Conservation (phyloP, 2,797 vertebrate species). For the Amblyraja radiata region DNA sequence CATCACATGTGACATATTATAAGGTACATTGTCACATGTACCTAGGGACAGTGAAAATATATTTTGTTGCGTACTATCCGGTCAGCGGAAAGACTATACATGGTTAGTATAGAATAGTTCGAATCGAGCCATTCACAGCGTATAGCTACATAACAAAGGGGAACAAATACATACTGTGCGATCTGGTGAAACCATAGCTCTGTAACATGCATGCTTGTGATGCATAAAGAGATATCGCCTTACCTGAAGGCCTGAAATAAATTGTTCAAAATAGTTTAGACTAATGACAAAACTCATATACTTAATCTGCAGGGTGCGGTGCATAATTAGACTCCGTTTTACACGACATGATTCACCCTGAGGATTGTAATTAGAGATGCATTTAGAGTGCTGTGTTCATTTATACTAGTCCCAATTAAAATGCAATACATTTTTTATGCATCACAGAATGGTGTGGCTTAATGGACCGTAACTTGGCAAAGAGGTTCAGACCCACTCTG, state of each 20-base stretch:
- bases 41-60: too few species aligned
- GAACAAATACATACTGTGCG: too few species aligned
- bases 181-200: background rate
- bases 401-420: background rate
- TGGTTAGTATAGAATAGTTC: too few species aligned
- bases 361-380: background rate
- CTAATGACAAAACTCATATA: background rate
- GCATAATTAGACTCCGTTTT: background rate
- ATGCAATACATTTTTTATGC: background rate
- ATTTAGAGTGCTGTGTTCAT: slow-evolving; percentile 9
- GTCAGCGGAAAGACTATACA: too few species aligned
- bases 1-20: too few species aligned
- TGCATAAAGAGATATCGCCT: background rate
- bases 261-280: background rate
- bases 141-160: too few species aligned
- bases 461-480: background rate
- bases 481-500: background rate
- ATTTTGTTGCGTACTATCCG: too few species aligned
- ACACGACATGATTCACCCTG: background rate
- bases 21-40: too few species aligned
- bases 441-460: background rate
- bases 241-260: background rate
- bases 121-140: too few species aligned
- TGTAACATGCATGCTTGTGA: background rate
- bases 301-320: background rate